Evolutionary conservation across 2,797 vertebrate genomes (phyloP).

Genomic region (Falco peregrinus): DNA sequence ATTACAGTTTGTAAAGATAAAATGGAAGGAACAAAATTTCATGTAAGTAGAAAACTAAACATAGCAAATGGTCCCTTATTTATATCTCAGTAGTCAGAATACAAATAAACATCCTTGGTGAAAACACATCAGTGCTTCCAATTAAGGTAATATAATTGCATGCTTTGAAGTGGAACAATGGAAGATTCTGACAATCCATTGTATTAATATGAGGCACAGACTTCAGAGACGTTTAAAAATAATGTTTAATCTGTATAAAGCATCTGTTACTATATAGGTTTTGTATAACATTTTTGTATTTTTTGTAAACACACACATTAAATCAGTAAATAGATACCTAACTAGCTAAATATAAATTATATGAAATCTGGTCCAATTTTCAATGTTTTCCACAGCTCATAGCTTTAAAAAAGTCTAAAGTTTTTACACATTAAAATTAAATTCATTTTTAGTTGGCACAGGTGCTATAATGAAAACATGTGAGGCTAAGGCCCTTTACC

Average conservation of each 20-base stretch:
- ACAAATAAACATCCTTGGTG: slow-evolving; percentile 80
- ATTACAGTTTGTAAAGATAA: slow-evolving; percentile 55
- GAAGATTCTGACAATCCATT: slow-evolving; percentile 79
- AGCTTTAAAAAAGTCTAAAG: background rate
- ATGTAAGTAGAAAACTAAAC: slow-evolving; percentile 72
- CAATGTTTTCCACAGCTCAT: slow-evolving; percentile 20
- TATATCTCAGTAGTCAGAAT: slow-evolving; percentile 81
- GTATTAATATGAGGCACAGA: slow-evolving; percentile 77
- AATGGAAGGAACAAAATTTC: slow-evolving; percentile 40
- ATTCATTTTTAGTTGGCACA: background rate
- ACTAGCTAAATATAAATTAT: slow-evolving; percentile 55
- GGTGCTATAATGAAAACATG: background rate
- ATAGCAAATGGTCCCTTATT: slow-evolving; percentile 75
- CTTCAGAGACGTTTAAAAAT: slow-evolving; percentile 77
- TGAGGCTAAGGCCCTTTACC: background rate
- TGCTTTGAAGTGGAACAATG: slow-evolving; percentile 84
- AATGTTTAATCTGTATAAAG: slow-evolving; percentile 74
- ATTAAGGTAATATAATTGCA: slow-evolving; percentile 85
- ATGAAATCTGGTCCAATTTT: slow-evolving; percentile 21
- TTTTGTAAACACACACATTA: slow-evolving; percentile 67
- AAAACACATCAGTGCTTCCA: slow-evolving; percentile 85
- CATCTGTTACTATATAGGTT: slow-evolving; percentile 71
- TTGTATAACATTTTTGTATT: slow-evolving; percentile 59
- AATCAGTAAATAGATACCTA: slow-evolving; percentile 62
- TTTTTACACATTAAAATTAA: background rate